phyloP scores from a whole-genome alignment of 2,797 vertebrate genomes.

The Acanthopagrus latus region DNA sequence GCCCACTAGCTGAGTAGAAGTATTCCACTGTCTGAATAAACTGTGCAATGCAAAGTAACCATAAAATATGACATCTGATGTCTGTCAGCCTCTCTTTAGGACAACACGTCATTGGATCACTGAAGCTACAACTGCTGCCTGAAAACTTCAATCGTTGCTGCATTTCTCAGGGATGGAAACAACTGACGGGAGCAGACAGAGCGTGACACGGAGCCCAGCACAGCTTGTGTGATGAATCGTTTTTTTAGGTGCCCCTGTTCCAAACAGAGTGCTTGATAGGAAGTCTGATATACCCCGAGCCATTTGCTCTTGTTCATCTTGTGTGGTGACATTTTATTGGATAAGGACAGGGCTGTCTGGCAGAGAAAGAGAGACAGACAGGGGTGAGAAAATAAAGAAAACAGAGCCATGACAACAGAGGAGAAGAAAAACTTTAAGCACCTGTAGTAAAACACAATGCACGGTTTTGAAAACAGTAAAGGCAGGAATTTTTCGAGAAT shows the following conservation, averaged over 20 bases:
- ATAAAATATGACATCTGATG: not conserved
- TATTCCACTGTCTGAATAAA: too few relatives aligned
- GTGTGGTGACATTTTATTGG: slow-evolving; percentile 83
- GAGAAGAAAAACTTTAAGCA: slow-evolving; percentile 76
- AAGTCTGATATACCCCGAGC: slow-evolving; percentile 78
- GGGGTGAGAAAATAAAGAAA: slow-evolving; percentile 12
- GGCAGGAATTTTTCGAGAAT: slow-evolving; percentile 82
- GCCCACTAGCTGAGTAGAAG: too few relatives aligned
- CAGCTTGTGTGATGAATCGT: slow-evolving; percentile 34
- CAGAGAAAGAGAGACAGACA: slow-evolving; percentile 11
- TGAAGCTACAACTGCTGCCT: slow-evolving; percentile 22
- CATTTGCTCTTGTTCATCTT: slow-evolving; percentile 75
- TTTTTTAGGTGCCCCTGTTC: slow-evolving; percentile 54
- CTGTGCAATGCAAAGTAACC: not conserved
- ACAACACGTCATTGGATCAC: not conserved
- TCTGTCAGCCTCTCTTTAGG: not conserved
- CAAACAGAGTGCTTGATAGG: slow-evolving; percentile 72
- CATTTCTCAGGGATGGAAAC: slow-evolving; percentile 43
- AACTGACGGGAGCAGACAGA: slow-evolving; percentile 39
- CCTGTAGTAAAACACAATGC: slow-evolving; percentile 87
- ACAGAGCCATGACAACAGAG: slow-evolving; percentile 35
- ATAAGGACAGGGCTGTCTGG: slow-evolving; percentile 68
- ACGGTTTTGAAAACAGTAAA: slow-evolving; percentile 79
- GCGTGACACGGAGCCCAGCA: slow-evolving; percentile 43
- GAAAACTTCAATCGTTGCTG: slow-evolving; percentile 45